phyloP scores from a whole-genome alignment of 2,797 vertebrate species.

The Acestrorhynchus altus region DNA sequence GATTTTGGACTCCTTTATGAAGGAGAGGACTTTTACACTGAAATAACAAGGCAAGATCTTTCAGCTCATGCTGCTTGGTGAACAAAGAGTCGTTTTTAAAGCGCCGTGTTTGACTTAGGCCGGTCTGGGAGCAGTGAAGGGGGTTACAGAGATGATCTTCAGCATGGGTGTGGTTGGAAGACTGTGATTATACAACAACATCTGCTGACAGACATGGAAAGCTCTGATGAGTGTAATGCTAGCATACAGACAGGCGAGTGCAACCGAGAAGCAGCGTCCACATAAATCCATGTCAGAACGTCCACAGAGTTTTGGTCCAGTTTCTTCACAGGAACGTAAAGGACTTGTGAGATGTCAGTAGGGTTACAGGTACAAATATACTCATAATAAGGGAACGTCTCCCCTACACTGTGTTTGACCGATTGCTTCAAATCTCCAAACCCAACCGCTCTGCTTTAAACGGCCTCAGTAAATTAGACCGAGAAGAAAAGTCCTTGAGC shows the following conservation, averaged over 20 bases:
- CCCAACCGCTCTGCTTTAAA: constrained; percentile 13
- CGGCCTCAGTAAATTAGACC: constrained; percentile 17
- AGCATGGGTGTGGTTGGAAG: constrained; percentile 37
- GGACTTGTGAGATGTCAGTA: neutral
- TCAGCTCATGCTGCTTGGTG: too few species aligned
- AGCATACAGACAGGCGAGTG: neutral
- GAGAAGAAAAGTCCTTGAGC: constrained; percentile 20
- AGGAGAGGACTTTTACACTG: neutral
- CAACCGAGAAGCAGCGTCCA: neutral
- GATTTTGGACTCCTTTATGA: neutral
- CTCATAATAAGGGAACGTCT: constrained; percentile 4
- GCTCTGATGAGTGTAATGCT: neutral
- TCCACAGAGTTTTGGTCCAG: neutral
- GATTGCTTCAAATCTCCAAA: constrained; percentile 18
- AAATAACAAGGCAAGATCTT: too few species aligned
- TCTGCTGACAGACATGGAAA: neutral
- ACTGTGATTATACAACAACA: constrained; percentile 41
- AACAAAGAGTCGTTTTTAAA: neutral
- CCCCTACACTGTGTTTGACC: neutral
- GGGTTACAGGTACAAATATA: constrained; percentile 8
- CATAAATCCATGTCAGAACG: neutral
- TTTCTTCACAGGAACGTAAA: neutral
- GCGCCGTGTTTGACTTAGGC: neutral
- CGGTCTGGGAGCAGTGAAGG: neutral
- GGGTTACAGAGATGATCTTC: neutral